Evolutionary conservation across 2,797 vertebrate species (phyloP).

Genomic region (Halcyon badia): DNA sequence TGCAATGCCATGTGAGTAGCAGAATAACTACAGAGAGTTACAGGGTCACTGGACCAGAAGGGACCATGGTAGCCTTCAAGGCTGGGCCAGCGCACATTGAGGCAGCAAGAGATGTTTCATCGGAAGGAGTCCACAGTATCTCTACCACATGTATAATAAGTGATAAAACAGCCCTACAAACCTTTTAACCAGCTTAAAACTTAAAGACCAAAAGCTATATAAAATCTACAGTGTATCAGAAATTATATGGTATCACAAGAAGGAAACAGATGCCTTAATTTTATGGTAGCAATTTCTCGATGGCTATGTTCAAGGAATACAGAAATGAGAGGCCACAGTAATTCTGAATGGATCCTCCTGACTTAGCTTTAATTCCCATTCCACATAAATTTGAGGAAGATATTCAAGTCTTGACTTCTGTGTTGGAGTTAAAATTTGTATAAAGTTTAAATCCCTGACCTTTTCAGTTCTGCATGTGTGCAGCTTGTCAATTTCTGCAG

Average conservation of each 20-base stretch:
- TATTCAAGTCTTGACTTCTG: background rate
- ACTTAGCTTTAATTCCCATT: background rate
- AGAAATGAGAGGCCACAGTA: background rate
- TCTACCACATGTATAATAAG: accelerated
- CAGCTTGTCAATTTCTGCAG: background rate
- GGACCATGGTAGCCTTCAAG: accelerated
- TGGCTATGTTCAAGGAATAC: background rate
- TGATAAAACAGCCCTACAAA: background rate
- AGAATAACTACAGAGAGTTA: background rate
- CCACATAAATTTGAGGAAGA: background rate
- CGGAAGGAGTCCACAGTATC: background rate
- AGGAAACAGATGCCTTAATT: background rate
- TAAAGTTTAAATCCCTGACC: background rate
- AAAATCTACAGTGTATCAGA: background rate
- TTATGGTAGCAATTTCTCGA: background rate
- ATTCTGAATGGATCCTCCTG: background rate
- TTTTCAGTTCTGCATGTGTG: background rate
- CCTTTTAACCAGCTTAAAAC: background rate
- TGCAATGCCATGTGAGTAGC: accelerated
- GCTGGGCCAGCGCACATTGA: background rate
- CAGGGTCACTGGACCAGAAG: background rate
- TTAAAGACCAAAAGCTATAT: background rate
- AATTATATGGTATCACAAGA: background rate
- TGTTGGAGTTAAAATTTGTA: background rate
- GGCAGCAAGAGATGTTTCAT: background rate